Base-by-base conservation (phyloP, 2,113 vertebrate genomes). In the Poecilia latipinna region DNA sequence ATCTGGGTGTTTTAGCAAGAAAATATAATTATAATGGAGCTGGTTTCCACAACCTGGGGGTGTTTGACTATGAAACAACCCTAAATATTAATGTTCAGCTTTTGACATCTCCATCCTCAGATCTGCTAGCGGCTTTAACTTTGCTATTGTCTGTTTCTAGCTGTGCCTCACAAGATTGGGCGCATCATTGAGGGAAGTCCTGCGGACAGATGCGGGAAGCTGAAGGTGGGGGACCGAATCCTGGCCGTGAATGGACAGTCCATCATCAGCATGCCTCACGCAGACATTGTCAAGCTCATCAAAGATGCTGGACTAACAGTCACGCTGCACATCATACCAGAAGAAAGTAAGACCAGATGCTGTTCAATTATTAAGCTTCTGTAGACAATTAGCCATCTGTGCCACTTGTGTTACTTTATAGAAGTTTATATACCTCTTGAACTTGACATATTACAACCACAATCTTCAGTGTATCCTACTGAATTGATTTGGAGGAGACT, bases 211-310 rank as follows among this genome's bases (percentile, higher is more conserved):
- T 98, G 97, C 86, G 96, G 96, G 75, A 97, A 98, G 89, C 95
- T 99, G 69, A 99, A 99, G 92, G 98, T 99, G 67, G 98, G 98
- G 81, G 97, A 99, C 94, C 96, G 98, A 88, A 99, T 99, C 92
- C 95, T 99, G 95, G 98, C 98, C 35, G 98, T 99, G 90, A 99
- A 99, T 44, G 95, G 97, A 92, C 98, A 99, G 94, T 98, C 97
- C 74, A 99, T 99, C 90, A 97, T 99, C 92, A 98, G 96, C 94
- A 99, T 99, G 97, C 97, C 98, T 83, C 98, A 99, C 69, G 98
- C 97, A 76, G 97, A 99, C 93, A 99, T 99, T 29, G 98, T 99
- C 92, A 99, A 99, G 90, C 96, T 99, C 87, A 99, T 99, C 93
- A 99, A 99, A 94, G 98, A 99, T 63, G 98, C 97, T 12, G 98